Evolutionary conservation across 2,797 vertebrate genomes (phyloP).

Genomic region (Gadopsis marmoratus): DNA sequence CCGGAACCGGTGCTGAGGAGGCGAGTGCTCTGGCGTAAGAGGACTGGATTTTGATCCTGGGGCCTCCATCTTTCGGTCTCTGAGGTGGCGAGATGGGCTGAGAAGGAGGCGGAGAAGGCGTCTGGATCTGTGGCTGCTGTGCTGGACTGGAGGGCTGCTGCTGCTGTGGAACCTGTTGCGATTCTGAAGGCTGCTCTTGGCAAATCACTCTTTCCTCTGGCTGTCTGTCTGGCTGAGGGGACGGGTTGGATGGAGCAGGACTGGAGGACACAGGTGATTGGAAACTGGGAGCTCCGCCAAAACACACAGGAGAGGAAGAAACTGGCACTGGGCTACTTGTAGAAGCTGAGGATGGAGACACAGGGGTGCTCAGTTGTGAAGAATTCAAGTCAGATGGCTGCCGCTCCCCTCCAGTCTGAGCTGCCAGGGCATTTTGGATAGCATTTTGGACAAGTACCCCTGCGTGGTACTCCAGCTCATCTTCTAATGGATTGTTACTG

Average conservation of each 20-base stretch:
- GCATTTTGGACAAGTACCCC: constrained; percentile 93
- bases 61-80: constrained; percentile 81
- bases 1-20: constrained; percentile 70
- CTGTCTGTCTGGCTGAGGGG: constrained; percentile 57
- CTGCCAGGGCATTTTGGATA: constrained; percentile 93
- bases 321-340: constrained; percentile 75
- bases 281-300: constrained; percentile 68
- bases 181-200: constrained; percentile 55
- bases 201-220: constrained; percentile 44
- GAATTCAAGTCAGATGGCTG: constrained; percentile 68
- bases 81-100: constrained; percentile 76
- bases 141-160: constrained; percentile 44
- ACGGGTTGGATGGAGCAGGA: constrained; percentile 72
- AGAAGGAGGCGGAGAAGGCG: constrained; percentile 67
- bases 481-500: constrained; percentile 82
- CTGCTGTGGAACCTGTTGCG: constrained; percentile 40
- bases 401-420: constrained; percentile 86
- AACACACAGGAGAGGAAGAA: constrained; percentile 71
- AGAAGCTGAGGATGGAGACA: constrained; percentile 82
- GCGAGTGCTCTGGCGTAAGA: constrained; percentile 78
- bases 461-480: constrained; percentile 93
- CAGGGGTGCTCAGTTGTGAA: constrained; percentile 71
- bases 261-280: constrained; percentile 81
- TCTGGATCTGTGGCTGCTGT: constrained; percentile 44
- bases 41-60: constrained; percentile 87